Evolutionary conservation across 2,888 invertebrate genomes (phyloP).

Genomic region (Ceramica pisi): DNA sequence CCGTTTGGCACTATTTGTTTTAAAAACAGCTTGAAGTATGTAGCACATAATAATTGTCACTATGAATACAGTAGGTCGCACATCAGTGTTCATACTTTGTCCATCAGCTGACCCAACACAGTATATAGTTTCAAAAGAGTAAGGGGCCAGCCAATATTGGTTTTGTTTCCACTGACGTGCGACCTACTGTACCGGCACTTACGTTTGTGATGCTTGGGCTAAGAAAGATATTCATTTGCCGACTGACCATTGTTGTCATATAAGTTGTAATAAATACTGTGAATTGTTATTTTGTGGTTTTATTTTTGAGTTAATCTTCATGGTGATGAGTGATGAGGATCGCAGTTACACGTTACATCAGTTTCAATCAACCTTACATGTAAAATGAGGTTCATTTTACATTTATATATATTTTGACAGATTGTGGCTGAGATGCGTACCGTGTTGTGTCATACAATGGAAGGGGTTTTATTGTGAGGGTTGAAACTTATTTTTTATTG

Average conservation of each 20-base stretch:
- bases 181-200: neutral
- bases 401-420: no score
- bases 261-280: constrained; percentile 60
- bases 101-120: neutral
- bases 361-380: no score
- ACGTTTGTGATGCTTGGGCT: constrained; percentile 12
- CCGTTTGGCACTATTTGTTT: constrained; percentile 17
- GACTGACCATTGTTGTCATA: constrained; percentile 46
- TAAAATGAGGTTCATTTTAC: no score
- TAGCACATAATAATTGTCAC: neutral
- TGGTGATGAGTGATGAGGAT: no score
- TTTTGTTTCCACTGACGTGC: neutral
- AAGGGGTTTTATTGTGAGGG: no score
- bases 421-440: no score
- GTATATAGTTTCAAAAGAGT: neutral
- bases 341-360: no score
- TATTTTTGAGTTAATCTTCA: constrained; percentile 17
- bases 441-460: no score
- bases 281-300: constrained; percentile 39
- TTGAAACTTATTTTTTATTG: no score
- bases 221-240: constrained; percentile 35
- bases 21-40: neutral
- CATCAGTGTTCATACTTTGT: neutral
- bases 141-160: neutral
- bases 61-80: neutral